phyloP scores from a whole-genome alignment of 2,888 invertebrate genomes.

The Sphaerophoria rueppellii region DNA sequence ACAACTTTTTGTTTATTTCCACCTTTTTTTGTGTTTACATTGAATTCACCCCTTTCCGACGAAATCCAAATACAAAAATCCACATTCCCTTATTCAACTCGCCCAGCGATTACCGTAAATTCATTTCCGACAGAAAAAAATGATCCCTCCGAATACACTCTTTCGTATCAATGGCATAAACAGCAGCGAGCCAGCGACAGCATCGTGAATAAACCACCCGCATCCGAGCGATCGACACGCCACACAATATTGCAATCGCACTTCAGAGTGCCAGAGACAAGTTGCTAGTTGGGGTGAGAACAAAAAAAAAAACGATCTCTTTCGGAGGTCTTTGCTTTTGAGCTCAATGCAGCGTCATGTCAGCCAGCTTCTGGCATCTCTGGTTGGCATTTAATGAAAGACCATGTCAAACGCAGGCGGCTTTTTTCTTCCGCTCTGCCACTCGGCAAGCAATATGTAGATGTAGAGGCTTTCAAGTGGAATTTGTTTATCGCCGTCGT shows the following conservation, averaged over 20 bases:
- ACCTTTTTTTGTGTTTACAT: constrained; percentile 38
- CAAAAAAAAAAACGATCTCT: constrained; percentile 54
- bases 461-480: constrained; percentile 35
- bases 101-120: constrained; percentile 37
- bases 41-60: not conserved
- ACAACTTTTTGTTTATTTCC: constrained; percentile 34
- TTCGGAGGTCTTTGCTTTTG: constrained; percentile 45
- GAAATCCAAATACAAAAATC: constrained; percentile 30
- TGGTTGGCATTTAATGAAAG: constrained; percentile 8
- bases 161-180: constrained; percentile 42
- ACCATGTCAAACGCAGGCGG: constrained; percentile 27
- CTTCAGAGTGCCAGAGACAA: constrained; percentile 57
- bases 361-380: constrained; percentile 3
- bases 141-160: constrained; percentile 16
- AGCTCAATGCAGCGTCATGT: too few relatives aligned
- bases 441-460: not conserved
- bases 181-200: not conserved
- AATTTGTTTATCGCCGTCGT: constrained; percentile 56
- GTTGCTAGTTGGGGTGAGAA: constrained; percentile 53
- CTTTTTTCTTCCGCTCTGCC: not conserved
- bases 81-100: constrained; percentile 46
- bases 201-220: constrained; percentile 52
- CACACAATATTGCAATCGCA: constrained; percentile 52
- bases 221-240: constrained; percentile 20
- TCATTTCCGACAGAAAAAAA: constrained; percentile 50